Percentiles rank a stretch among this genome's conserved stretches.
Conservation (phyloP, 2,113 vertebrate species). For the Rhynchopsitta pachyrhyncha region DNA sequence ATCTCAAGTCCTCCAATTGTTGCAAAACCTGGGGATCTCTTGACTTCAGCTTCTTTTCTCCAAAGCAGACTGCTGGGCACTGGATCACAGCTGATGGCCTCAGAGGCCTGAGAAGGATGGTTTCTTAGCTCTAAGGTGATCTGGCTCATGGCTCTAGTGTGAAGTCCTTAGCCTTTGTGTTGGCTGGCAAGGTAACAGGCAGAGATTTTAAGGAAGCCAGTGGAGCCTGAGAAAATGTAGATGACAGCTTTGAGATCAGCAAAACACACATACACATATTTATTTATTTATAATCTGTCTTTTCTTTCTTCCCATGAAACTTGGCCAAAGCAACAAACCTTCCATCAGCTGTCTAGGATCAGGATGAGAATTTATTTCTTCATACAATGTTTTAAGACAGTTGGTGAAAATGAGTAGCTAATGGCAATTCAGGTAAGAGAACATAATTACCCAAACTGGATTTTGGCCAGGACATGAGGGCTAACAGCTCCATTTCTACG, state of each 20-base stretch:
- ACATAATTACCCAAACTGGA: background rate
- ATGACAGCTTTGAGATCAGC: background rate
- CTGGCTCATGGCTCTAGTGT: background rate
- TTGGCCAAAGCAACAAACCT: background rate
- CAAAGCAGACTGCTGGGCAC: background rate
- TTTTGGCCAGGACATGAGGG: background rate
- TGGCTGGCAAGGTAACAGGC: background rate
- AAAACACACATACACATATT: background rate
- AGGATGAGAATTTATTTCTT: background rate
- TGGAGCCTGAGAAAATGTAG: background rate
- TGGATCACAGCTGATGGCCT: background rate
- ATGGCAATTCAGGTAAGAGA: constrained; percentile 9
- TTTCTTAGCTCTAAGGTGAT: background rate
- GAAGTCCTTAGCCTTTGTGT: background rate
- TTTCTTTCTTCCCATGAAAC: background rate
- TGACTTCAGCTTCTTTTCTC: background rate
- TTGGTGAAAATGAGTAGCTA: background rate
- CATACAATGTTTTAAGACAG: background rate
- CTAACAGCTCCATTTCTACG: background rate
- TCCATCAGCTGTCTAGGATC: background rate
- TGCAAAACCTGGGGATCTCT: background rate
- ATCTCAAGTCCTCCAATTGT: background rate
- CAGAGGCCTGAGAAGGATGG: background rate
- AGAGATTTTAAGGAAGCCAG: background rate
- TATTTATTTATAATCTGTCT: background rate